Conservation (phyloP, 2,888 invertebrate species). For the Sipha maydis region DNA sequence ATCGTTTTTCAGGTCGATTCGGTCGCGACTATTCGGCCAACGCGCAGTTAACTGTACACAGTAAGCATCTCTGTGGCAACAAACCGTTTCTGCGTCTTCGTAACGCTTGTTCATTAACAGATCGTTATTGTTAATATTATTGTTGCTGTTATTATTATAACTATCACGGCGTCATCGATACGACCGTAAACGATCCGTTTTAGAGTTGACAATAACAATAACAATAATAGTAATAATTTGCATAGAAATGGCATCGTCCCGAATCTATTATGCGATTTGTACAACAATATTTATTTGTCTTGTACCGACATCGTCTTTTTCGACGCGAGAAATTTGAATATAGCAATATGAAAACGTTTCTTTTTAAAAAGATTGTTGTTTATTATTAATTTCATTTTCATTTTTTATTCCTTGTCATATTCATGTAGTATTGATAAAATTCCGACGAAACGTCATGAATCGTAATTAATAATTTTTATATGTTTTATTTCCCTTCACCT, state of each 20-base stretch:
- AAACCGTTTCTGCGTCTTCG: slow-evolving; percentile 3
- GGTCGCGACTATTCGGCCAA: background rate
- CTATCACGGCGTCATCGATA: background rate
- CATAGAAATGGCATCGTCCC: background rate
- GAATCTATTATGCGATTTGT: background rate
- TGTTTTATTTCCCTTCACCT: too few relatives aligned
- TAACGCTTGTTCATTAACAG: slow-evolving; percentile 11
- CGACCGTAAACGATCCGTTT: background rate
- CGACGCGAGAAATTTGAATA: background rate
- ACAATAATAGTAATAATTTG: background rate
- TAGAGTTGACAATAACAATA: background rate
- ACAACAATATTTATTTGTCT: background rate
- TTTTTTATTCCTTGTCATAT: background rate
- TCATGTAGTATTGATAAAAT: background rate
- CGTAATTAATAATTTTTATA: background rate
- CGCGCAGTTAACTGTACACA: background rate
- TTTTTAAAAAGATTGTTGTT: background rate
- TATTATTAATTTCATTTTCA: background rate
- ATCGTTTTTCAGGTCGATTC: background rate
- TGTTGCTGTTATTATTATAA: background rate
- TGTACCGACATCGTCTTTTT: background rate
- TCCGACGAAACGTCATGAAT: background rate
- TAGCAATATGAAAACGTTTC: background rate
- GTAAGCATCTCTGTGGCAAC: background rate
- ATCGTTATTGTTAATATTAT: background rate